Evolutionary conservation across 2,888 invertebrate species (phyloP).

Genomic region (Drosophila mayaguana): DNA sequence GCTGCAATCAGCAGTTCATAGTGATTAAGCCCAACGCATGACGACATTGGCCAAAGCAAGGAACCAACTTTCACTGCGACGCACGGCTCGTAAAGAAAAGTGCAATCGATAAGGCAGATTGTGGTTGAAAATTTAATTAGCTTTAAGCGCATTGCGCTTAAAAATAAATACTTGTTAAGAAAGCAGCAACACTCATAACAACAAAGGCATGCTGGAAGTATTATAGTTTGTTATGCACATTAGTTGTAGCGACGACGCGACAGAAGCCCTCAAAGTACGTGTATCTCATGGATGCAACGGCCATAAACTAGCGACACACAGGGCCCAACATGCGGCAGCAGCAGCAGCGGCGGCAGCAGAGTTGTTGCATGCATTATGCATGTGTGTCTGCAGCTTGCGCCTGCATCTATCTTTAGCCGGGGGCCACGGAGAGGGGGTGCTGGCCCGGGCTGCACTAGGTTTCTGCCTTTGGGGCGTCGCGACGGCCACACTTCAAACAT

Average conservation of each 20-base stretch:
- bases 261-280: conserved; percentile 72
- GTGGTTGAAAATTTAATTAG: conserved; percentile 70
- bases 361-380: conserved; percentile 60
- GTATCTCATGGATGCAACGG: conserved; percentile 62
- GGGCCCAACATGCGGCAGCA: conserved; percentile 33
- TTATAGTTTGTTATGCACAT: conserved; percentile 52
- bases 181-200: conserved; percentile 14
- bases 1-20: conserved; percentile 42
- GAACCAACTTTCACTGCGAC: conserved; percentile 41
- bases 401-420: conserved; percentile 52
- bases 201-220: conserved; percentile 22
- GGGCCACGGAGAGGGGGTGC: background rate
- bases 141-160: conserved; percentile 50
- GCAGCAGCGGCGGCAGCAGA: conserved; percentile 12
- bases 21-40: conserved; percentile 54
- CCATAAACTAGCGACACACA: conserved; percentile 62
- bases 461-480: conserved; percentile 45
- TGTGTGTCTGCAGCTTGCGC: conserved; percentile 40
- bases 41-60: conserved; percentile 42
- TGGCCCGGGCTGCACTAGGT: background rate
- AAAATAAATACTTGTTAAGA: conserved; percentile 26
- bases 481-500: conserved; percentile 72
- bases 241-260: conserved; percentile 45
- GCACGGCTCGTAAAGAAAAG: conserved; percentile 36
- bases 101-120: conserved; percentile 60